Conservation (phyloP, 2,888 invertebrate species). For the Meteorus cinctellus region DNA sequence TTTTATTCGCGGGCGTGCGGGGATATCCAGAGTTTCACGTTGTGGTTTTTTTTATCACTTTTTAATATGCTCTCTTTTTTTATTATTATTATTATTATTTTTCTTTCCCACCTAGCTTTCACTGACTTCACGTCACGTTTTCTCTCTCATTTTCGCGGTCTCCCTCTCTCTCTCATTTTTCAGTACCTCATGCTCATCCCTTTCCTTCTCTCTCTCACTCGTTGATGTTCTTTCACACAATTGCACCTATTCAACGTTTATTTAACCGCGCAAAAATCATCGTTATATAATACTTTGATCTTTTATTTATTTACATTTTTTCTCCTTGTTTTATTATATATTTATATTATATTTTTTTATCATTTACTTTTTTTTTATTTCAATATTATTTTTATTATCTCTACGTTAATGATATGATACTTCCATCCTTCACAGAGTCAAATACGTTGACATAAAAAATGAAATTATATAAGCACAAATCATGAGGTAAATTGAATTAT, state of each 20-base stretch:
- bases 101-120: conserved; percentile 57
- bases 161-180: neutral
- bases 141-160: conserved; percentile 17
- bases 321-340: neutral
- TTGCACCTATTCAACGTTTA: conserved; percentile 27
- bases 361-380: neutral
- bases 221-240: conserved; percentile 30
- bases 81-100: conserved; percentile 12
- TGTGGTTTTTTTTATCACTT: conserved; percentile 52
- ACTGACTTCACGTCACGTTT: conserved; percentile 52
- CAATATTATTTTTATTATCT: neutral
- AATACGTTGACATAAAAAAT: neutral
- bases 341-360: neutral
- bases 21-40: conserved; percentile 59
- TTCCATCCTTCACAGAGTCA: neutral
- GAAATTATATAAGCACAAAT: neutral
- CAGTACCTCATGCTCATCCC: conserved; percentile 32
- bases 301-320: neutral
- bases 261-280: conserved; percentile 18
- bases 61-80: conserved; percentile 2
- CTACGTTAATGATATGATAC: neutral
- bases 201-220: conserved; percentile 41
- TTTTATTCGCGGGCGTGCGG: conserved; percentile 41
- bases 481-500: conserved; percentile 17
- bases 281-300: conserved; percentile 21